Percentiles rank a stretch among this genome's conserved stretches.
These are phyloP conservation scores for Lasioglossum albipes DNA, from an alignment of 1,140 invertebrate genomes.

Conservation along the genomic window DNA sequence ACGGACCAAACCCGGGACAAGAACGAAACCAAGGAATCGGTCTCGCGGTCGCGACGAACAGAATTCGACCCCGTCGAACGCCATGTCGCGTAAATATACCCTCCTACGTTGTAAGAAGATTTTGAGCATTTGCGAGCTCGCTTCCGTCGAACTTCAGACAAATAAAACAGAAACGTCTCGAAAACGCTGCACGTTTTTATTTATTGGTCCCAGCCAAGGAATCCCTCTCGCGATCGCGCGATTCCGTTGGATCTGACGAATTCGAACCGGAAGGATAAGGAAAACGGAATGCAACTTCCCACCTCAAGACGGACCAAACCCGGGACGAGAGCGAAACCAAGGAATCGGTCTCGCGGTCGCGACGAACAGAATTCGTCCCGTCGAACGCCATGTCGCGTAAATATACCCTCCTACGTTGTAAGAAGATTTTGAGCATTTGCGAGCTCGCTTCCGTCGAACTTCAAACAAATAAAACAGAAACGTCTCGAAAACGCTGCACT, in stretches of 20 bases:
- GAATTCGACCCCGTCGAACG: no score
- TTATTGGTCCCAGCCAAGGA: not conserved
- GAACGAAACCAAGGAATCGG: no score
- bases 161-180: conserved; percentile 35
- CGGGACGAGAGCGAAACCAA: no score
- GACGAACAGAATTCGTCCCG: not conserved
- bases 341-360: not conserved
- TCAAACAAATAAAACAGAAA: conserved; percentile 57
- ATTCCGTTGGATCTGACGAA: no score
- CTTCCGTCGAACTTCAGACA: conserved; percentile 58
- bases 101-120: conserved; percentile 56
- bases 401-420: conserved; percentile 63
- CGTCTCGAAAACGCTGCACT: not conserved
- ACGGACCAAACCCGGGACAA: no score
- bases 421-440: conserved; percentile 39
- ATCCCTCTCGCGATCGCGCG: not conserved
- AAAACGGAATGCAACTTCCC: no score
- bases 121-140: conserved; percentile 21
- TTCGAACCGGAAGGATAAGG: no score
- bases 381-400: conserved; percentile 4
- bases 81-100: conserved; percentile 49
- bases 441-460: conserved; percentile 34
- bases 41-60: not conserved
- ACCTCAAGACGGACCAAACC: no score
- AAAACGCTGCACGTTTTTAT: not conserved